Evolutionary conservation across 2,888 invertebrate species (phyloP).

Genomic region (Phyto melanocephala): DNA sequence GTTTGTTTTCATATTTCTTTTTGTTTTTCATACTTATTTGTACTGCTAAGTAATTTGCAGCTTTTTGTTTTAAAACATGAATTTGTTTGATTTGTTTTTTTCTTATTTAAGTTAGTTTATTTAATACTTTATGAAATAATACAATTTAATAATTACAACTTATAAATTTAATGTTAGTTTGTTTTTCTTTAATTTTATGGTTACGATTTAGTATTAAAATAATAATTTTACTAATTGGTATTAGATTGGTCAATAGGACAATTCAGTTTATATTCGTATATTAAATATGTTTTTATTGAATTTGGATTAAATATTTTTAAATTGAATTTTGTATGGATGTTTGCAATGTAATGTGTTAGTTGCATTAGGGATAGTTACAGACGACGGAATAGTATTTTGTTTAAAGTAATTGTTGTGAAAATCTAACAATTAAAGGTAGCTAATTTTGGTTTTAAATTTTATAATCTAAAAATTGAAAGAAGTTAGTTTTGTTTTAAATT

Average conservation of each 20-base stretch:
- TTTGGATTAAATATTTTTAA: background rate
- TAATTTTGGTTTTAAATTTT: too few species aligned
- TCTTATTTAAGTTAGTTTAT: background rate
- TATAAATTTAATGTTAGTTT: background rate
- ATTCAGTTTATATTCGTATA: background rate
- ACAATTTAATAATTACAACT: slow-evolving; percentile 29
- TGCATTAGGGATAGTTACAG: background rate
- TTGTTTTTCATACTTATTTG: background rate
- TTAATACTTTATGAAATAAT: slow-evolving; percentile 42
- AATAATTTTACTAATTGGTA: slow-evolving; percentile 56
- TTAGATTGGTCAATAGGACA: slow-evolving; percentile 50
- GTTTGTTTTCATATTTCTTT: background rate
- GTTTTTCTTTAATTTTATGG: background rate
- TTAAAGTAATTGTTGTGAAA: too few species aligned
- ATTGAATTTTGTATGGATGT: background rate
- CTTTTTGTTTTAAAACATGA: slow-evolving; percentile 32
- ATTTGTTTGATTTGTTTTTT: slow-evolving; percentile 33
- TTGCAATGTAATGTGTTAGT: slow-evolving; percentile 9
- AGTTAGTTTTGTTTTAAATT: too few species aligned
- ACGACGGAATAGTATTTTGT: too few species aligned
- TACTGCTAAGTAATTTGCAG: slow-evolving; percentile 31
- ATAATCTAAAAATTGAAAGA: too few species aligned
- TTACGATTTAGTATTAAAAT: slow-evolving; percentile 29
- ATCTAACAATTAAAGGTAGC: too few species aligned
- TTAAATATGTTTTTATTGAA: slow-evolving; percentile 7